Base-by-base conservation (phyloP, 2,888 invertebrate genomes). In the Phoenoteleia sp. region DNA sequence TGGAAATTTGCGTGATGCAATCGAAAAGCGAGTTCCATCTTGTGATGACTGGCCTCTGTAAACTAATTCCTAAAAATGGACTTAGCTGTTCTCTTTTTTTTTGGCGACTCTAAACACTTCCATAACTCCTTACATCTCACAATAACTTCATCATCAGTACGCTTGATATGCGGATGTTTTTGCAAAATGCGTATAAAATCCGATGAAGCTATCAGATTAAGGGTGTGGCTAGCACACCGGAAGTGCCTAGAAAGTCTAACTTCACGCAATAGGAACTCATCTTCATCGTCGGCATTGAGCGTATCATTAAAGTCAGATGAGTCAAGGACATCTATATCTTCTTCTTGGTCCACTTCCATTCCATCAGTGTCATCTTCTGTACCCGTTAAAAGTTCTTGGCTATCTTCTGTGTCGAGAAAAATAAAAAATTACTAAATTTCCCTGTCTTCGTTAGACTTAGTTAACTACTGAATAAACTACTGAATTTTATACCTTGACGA, bases 21-120 rank as follows among this genome's bases (percentile, higher is more conserved):
- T 58, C 36, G 21, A 19, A 36, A 6, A 58, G 4, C 0, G 58
- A 58, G 19, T 58, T 58, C 58, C 58, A 58, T 27, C 58, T 27
- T 27, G 39, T 21, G 21, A 39, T 19, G 13, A 58, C 58, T 9
- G 58, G 58, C 19, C 58, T n/a, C 13, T 58, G 33, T 21, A 58
- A 52, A 2, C 9, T 6, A 3, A 9, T 7, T 11, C 23, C 52
- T 13, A 52, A 25, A 52, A 23, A 23, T 3, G 2, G 21, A 13
- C 2, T 52, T n/a, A 52, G 11, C 17, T 23, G 13, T 52, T 52
- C 52, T 23, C 52, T 52, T 52, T 52, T 52, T n/a, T 23, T 52
- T 52, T 7, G 52, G 52, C 6, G 23, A 23, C 1, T 3, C 3
- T 25, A 52, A 23, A 5, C 23, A 21, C 13, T 21, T 23, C 52